Evolutionary conservation across 2,888 invertebrate species (phyloP).

Genomic region (Cheilosia grossa): DNA sequence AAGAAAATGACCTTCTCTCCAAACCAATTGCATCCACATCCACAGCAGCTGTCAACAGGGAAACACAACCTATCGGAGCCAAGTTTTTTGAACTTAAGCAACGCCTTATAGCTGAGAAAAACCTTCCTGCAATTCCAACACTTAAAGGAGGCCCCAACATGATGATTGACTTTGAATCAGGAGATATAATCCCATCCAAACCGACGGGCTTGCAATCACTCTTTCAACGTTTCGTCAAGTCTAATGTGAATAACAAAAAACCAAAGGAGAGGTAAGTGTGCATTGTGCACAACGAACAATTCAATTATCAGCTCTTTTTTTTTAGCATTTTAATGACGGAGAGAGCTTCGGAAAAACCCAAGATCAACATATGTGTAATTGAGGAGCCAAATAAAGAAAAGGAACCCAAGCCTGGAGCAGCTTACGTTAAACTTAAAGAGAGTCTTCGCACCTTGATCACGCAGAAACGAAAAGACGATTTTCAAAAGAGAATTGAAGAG

Average conservation of each 20-base stretch:
- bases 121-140: slow-evolving; percentile 81
- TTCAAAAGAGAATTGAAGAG: slow-evolving; percentile 84
- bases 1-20: not conserved
- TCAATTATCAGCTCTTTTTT: not conserved
- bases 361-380: slow-evolving; percentile 78
- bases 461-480: slow-evolving; percentile 87
- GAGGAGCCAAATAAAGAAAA: slow-evolving; percentile 78
- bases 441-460: slow-evolving; percentile 89
- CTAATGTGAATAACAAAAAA: slow-evolving; percentile 85
- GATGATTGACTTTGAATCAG: slow-evolving; percentile 86
- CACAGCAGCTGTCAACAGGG: not conserved
- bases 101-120: slow-evolving; percentile 74
- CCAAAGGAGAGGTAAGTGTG: slow-evolving; percentile 83
- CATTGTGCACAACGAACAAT: not conserved
- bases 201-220: slow-evolving; percentile 87
- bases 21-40: slow-evolving; percentile 75
- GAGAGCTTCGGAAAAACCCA: slow-evolving; percentile 83
- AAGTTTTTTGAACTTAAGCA: slow-evolving; percentile 47
- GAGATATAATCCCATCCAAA: slow-evolving; percentile 80
- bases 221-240: slow-evolving; percentile 89
- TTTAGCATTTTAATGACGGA: slow-evolving; percentile 83
- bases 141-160: slow-evolving; percentile 85
- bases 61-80: not conserved
- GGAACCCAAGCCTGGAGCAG: slow-evolving; percentile 87
- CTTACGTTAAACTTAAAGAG: slow-evolving; percentile 88